phyloP scores from a whole-genome alignment of 2,797 vertebrate species.

The Poecilia gillii region DNA sequence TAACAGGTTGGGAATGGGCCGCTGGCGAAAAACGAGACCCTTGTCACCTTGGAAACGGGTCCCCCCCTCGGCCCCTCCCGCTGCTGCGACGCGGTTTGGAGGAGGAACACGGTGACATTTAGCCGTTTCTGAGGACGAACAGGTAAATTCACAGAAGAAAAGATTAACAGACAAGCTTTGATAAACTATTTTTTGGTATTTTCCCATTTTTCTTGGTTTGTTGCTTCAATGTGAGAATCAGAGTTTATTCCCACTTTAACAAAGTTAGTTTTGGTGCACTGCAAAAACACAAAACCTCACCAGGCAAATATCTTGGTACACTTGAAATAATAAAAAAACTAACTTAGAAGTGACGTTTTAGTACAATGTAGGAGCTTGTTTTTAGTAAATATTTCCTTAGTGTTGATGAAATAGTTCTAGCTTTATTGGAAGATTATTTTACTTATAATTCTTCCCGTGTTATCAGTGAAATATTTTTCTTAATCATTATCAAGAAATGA shows the following conservation, averaged over 20 bases:
- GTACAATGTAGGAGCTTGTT: too few relatives aligned
- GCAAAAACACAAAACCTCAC: too few relatives aligned
- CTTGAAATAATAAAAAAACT: too few relatives aligned
- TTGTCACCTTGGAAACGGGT: slow-evolving; percentile 86
- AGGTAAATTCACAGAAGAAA: slow-evolving; percentile 25
- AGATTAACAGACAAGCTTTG: slow-evolving; percentile 12
- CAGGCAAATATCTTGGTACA: neutral
- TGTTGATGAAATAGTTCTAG: too few relatives aligned
- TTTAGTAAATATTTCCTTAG: too few relatives aligned
- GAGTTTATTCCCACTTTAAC: slow-evolving; percentile 5
- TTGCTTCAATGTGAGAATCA: slow-evolving; percentile 7
- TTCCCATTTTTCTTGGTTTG: slow-evolving; percentile 3
- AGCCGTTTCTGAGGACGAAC: slow-evolving; percentile 46
- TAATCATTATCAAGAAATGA: too few relatives aligned
- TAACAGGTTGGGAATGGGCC: slow-evolving; percentile 95
- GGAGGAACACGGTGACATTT: slow-evolving; percentile 81
- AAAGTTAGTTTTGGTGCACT: slow-evolving; percentile 40
- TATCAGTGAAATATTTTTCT: too few relatives aligned
- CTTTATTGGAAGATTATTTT: too few relatives aligned
- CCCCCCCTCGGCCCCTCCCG: slow-evolving; percentile 77
- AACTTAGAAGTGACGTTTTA: too few relatives aligned
- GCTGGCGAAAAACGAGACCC: slow-evolving; percentile 91
- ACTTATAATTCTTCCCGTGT: too few relatives aligned
- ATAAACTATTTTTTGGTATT: neutral
- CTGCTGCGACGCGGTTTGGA: slow-evolving; percentile 71